These are phyloP conservation scores for Junonia oenone DNA, from an alignment of 2,888 invertebrate species.

Conservation along the genomic window DNA sequence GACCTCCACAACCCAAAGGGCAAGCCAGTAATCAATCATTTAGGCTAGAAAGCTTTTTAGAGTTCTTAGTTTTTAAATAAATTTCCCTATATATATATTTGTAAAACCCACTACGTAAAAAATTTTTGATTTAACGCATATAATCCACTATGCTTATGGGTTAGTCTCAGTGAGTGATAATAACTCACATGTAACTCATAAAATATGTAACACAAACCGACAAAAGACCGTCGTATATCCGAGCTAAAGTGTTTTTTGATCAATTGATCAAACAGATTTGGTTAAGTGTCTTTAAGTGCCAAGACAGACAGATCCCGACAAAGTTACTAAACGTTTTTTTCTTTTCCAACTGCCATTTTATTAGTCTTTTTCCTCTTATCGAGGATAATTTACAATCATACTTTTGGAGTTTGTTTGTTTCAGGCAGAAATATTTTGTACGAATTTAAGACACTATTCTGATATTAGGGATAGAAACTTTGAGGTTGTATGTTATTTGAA, in stretches of 20 bases:
- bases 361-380: background rate
- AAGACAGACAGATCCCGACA: background rate
- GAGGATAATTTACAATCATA: background rate
- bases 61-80: no score
- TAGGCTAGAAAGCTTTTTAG: no score
- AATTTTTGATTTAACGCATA: no score
- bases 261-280: background rate
- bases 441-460: background rate
- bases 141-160: no score
- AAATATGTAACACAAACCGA: background rate
- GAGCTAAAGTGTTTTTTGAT: background rate
- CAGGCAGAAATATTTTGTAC: background rate
- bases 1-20: no score
- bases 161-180: no score
- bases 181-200: no score
- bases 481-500: no score
- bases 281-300: background rate
- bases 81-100: no score
- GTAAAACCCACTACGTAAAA: no score
- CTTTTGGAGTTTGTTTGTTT: background rate
- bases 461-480: background rate
- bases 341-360: background rate
- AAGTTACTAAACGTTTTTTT: background rate
- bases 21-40: no score
- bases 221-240: background rate